Evolutionary conservation across 2,113 vertebrate species (phyloP), one percentile per base, ranked within the genome.

Genomic region (Blennius ocellaris): DNA sequence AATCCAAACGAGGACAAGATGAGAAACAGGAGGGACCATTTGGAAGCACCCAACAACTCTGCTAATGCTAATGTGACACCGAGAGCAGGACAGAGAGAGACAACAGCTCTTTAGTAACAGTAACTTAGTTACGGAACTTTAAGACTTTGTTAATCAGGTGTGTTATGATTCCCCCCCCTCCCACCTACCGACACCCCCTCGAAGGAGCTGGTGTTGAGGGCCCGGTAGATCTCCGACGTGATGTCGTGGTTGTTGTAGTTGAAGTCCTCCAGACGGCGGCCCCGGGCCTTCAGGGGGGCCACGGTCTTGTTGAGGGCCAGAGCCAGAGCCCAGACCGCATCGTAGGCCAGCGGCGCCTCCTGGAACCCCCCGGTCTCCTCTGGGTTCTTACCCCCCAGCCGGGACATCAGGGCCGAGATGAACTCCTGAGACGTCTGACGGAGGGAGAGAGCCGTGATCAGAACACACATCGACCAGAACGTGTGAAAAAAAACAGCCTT

Each of bases 201-300:
- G 0, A 99, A 99, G 60, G 96, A 97, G 0, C 97, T 98, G 3
- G 97, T 97, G 92, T 99, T 98, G 91, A 99, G 96, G 0, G 97
- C 97, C 2, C 96, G 82, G 91, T 99, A 99, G 88, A 99, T 98
- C 83, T 99, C 97, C 0, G 96, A 92, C 0, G 97, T 99, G 78
- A 99, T 98, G 79, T 96, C 96, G 59, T 95, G 95, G 92, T 97
- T 97, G 93, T 97, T 97, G 79, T 99, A 99, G 91, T 98, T 98
- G 90, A 99, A 99, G 85, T 98, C 97, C 78, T 98, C 97, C 76
- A 99, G 79, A 2, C 95, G 90, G 6, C 96, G 80, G 0, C 95
- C 96, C 17, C 88, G 96, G 60, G 95, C 94, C 36, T 94, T 95
- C 76, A 97, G 88, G 6, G 96, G 95, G 0, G 93, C 93, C 0